Base-by-base conservation (phyloP, 2,888 invertebrate genomes). In the Rutpela maculata region DNA sequence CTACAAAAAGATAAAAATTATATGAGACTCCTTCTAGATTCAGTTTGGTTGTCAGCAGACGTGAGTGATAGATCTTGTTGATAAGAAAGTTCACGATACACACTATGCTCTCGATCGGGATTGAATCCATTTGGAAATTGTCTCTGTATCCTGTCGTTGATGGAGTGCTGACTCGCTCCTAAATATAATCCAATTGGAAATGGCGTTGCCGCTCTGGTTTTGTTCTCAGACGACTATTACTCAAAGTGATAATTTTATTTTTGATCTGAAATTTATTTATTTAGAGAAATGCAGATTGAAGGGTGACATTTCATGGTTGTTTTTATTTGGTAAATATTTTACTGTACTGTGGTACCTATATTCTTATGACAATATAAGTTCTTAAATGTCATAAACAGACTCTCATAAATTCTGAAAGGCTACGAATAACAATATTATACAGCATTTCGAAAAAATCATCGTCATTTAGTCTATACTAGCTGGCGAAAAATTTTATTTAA, bases 121-220 rank as follows among this genome's bases (percentile, higher is more conserved):
- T 77, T 69, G 81, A 81, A 84, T 83, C 84, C 85, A 85, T 85
- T 85, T 84, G 79, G 84, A 84, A 83, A 85, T 85, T 85, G 85
- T 84, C 85, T 82, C 83, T 81, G 83, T 78, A 79, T 80, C 81
- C 80, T 81, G 85, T 84, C 85, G 84, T 84, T 84, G 85, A 85
- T 84, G 66, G 82, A 84, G 82, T 85, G 83, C 82, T 78, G 84
- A 83, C 81, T 82, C 78, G 73, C 68, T 75, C 71, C 76, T 80
- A 81, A 82, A 83, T 82, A 83, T 83, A 80, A 84, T 82, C 82
- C 80, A 81, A 82, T 80, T 77, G 78, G 77, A 80, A 77, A 75
- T 80, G 66, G 75, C 75, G 70, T 35, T 83, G 81, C 84, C 43
- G 35, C 59, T 70, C 60, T 70, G 70, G 60, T 70, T 70, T 60